Conservation (phyloP, 2,797 vertebrate genomes). For the Naso thynnoides region DNA sequence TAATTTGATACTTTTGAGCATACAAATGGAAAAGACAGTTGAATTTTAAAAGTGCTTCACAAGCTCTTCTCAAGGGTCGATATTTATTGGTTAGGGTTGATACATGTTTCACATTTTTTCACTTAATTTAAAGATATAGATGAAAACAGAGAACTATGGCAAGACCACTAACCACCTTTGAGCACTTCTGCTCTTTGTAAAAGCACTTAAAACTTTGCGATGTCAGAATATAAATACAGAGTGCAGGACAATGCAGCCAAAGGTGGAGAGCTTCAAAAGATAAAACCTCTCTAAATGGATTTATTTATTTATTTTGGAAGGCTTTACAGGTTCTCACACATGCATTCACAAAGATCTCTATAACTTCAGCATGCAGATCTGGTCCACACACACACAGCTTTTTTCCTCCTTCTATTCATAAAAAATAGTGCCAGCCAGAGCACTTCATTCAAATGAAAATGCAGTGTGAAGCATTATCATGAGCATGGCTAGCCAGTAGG, state of each 20-base stretch:
- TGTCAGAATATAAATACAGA: conserved; percentile 25
- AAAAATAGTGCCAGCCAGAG: no score
- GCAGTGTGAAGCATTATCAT: no score
- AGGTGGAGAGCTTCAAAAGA: background rate
- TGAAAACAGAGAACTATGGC: background rate
- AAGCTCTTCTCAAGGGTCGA: background rate
- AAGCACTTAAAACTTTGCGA: conserved; percentile 27
- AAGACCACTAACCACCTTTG: background rate
- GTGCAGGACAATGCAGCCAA: background rate
- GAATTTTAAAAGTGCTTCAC: background rate
- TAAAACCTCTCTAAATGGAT: background rate
- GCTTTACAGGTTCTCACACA: conserved; percentile 14
- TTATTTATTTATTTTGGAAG: background rate
- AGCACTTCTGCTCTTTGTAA: conserved; percentile 22
- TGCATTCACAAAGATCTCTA: background rate
- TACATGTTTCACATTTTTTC: conserved; percentile 1
- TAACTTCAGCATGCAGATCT: background rate
- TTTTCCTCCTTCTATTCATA: no score
- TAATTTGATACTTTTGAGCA: background rate
- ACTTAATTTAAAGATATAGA: background rate
- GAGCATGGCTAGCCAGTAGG: no score
- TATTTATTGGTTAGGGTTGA: background rate
- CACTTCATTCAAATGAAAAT: no score
- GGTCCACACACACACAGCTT: no score
- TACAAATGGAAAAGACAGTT: background rate